These are phyloP conservation scores for Portevinia maculata DNA, from an alignment of 2,888 invertebrate species.

Conservation along the genomic window DNA sequence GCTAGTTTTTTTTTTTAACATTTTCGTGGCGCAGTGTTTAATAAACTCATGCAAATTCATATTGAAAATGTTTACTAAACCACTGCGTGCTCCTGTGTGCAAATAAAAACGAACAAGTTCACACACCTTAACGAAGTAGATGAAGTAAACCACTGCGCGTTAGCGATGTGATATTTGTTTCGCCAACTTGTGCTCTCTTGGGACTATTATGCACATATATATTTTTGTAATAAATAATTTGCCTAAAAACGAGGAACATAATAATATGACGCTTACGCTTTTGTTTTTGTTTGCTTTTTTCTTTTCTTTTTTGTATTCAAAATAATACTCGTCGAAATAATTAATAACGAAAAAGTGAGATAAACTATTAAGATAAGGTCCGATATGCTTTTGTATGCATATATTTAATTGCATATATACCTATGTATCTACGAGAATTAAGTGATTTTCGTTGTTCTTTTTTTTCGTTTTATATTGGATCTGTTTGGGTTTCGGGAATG, in stretches of 20 bases:
- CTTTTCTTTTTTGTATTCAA: conserved; percentile 42
- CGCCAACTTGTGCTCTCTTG: conserved; percentile 36
- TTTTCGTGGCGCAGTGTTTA: conserved; percentile 23
- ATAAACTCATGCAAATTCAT: conserved; percentile 13
- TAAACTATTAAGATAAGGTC: conserved; percentile 47
- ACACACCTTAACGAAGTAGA: conserved; percentile 49
- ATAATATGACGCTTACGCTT: conserved; percentile 31
- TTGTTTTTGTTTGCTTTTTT: conserved; percentile 1
- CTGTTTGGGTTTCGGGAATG: not conserved
- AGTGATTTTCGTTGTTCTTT: conserved; percentile 9
- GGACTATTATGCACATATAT: not conserved
- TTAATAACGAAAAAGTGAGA: conserved; percentile 48
- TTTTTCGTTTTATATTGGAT: conserved; percentile 1
- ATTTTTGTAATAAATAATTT: conserved; percentile 40
- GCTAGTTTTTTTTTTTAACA: not conserved
- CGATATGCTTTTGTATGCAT: conserved; percentile 8
- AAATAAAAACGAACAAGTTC: conserved; percentile 61
- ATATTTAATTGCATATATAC: conserved; percentile 15
- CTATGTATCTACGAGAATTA: not conserved
- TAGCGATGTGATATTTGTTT: conserved; percentile 46
- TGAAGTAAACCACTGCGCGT: conserved; percentile 47
- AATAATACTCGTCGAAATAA: conserved; percentile 39
- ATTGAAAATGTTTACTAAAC: conserved; percentile 43
- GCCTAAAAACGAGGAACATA: conserved; percentile 52
- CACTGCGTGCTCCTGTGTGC: conserved; percentile 28